Base-by-base conservation (phyloP, 2,113 vertebrate species). In the Heloderma charlesbogerti region DNA sequence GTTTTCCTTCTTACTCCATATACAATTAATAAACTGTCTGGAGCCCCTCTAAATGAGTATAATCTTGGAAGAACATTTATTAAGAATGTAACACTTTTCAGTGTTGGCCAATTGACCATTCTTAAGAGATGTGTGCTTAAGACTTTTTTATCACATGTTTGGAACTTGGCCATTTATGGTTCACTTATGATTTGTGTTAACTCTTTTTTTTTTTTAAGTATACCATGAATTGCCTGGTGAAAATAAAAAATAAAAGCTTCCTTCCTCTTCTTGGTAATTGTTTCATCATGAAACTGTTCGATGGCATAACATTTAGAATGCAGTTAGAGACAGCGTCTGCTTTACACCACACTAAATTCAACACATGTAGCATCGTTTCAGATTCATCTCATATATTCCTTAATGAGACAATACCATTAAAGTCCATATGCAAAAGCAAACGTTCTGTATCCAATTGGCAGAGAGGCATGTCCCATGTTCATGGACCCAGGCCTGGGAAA, bases 401-500 rank as follows among this genome's bases (percentile, higher is more conserved):
- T 93, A 74, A 90, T 87, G 40, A 84, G 7, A 37, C 6, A 37
- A 79, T 48, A 43, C 7, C 51, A 71, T 78, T n/a, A 20, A 72
- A 86, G 63, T 0, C 25, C 8, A 37, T 15, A 84, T 54, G 13
- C 79, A 89, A 93, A 93, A 48, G n/a, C 69, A 88, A 94, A 45
- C 88, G 63, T 60, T 37, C 88, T 92, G 83, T 37, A 89, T 87
- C 88, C 80, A 88, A 84, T 27, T 88, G 82, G 72, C 74, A 86
- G 77, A 91, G 71, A 22, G 72, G 48, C 22, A 72, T 94, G 34
- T 90, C 54, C 75, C 37, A 66, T 89, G 90, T 95, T 94, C 92
- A 93, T 0, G 1, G 90, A 95, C 91, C 69, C 0, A 60, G n/a
- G 80, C 45, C 80, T 84, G 93, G 92, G 94, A 95, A 95, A 95